Evolutionary conservation across 2,797 vertebrate genomes (phyloP).

Genomic region (Sphaeramia orbicularis): DNA sequence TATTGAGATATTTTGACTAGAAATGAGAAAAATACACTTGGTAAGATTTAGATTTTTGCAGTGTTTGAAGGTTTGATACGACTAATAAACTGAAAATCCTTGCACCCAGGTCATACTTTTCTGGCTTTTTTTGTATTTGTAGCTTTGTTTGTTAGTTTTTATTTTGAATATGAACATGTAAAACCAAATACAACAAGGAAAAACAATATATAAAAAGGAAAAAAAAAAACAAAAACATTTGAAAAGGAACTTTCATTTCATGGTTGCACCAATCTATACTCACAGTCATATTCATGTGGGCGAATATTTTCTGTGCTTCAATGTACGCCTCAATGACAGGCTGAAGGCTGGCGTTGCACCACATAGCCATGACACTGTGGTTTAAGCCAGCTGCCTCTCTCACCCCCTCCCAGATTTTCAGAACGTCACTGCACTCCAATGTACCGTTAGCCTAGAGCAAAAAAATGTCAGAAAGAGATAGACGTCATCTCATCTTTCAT

Average conservation of each 20-base stretch:
- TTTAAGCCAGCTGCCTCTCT: conserved; percentile 58
- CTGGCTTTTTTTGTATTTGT: no score
- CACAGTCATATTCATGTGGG: conserved; percentile 68
- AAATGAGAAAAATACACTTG: no score
- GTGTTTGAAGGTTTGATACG: neutral
- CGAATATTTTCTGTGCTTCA: conserved; percentile 1
- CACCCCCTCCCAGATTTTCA: conserved; percentile 72
- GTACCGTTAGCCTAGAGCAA: conserved; percentile 70
- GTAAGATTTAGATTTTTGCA: no score
- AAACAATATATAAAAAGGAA: neutral
- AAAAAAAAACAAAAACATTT: neutral
- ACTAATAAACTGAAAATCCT: neutral
- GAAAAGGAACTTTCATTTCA: conserved; percentile 2
- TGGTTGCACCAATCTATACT: conserved; percentile 48
- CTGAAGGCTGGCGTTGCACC: conserved; percentile 75
- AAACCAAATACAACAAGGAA: no score
- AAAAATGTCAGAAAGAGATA: conserved; percentile 18
- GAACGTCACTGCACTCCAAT: conserved; percentile 71
- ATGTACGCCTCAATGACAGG: conserved; percentile 60
- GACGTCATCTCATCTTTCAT: conserved; percentile 19
- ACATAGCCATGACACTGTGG: conserved; percentile 52
- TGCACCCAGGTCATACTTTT: no score
- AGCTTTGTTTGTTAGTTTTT: no score
- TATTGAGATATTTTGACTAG: no score
- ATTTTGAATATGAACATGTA: no score